Base-by-base conservation (phyloP, 2,888 invertebrate genomes). In the Polymixis flavicincta region DNA sequence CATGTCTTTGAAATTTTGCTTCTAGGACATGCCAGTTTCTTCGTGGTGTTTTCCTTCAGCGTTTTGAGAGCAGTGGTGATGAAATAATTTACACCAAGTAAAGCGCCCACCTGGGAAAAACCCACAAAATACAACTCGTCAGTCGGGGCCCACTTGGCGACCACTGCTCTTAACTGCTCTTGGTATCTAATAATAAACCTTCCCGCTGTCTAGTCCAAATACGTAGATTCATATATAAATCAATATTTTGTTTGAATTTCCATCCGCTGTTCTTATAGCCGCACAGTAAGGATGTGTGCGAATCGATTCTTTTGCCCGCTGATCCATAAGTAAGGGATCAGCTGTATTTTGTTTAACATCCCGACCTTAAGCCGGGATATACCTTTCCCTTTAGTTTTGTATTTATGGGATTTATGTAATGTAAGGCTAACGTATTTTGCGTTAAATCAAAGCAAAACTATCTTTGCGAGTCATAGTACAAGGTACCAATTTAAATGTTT, bases 281-380 rank as follows among this genome's bases (percentile, higher is more conserved):
- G 3, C n/a, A 71, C 84, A 71, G 67, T 74, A 80, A 83, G 90
- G 88, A 89, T 88, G 89, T 88, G 88, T 76, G 78, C 72, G 73
- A 82, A 90, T 90, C 90, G 90, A 92, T 91, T 89, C 84, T 85
- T 85, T 86, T 82, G 87, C 81, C 79, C 89, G 84, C 78, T 91
- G 90, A 88, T 82, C 87, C 83, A 88, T 83, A 89, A 91, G 82
- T 78, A 84, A 85, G 85, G 91, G 89, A 85, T 88, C 89, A 86
- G 77, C 82, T 87, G 85, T 89, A 88, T 87, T 90, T 90, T 89
- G 89, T 89, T 90, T 89, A 89, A 90, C 90, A 89, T 89, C 76
- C 80, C 80, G 14, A 71, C 73, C 87, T 78, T 88, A 83, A 85
- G 80, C 82, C 61, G 71, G 61, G 78, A 67, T 67, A 76, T 83